A percentile compares a stretch with the other conserved stretches of the same genome.
phyloP scores from a whole-genome alignment of 2,113 vertebrate species.

The Platysternon megacephalum region DNA sequence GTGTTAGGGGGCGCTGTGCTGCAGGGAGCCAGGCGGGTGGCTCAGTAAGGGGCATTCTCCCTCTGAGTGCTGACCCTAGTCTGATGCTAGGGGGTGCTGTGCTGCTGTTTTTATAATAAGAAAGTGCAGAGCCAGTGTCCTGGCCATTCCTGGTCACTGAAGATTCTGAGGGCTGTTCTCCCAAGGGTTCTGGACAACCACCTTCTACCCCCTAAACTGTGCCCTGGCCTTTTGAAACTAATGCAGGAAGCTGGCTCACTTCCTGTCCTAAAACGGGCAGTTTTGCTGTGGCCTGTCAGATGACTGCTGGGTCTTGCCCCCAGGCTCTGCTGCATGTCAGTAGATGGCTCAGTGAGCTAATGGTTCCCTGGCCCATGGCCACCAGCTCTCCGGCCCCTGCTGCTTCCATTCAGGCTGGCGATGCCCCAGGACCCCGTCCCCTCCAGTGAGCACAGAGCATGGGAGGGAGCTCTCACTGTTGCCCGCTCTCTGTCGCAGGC shows the following conservation, averaged over 20 bases:
- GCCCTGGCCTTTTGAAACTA: neutral
- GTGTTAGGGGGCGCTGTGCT: neutral
- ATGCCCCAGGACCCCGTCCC: slow-evolving; percentile 56
- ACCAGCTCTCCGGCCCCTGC: neutral
- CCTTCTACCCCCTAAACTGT: neutral
- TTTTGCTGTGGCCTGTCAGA: neutral
- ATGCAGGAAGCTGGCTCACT: neutral
- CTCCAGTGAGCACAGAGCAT: slow-evolving; percentile 55
- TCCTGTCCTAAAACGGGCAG: neutral
- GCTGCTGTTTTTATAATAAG: neutral
- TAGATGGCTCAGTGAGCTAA: rapidly evolving
- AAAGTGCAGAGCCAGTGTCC: neutral
- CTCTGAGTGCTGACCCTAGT: neutral
- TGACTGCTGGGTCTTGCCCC: neutral
- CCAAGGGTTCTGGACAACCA: neutral
- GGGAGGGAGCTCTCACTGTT: neutral
- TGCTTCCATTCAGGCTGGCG: slow-evolving; percentile 63
- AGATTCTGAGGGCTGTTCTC: neutral
- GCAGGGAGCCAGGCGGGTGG: neutral
- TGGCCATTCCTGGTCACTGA: neutral
- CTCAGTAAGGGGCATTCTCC: neutral
- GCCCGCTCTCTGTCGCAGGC: slow-evolving; percentile 67
- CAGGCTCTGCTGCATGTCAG: neutral
- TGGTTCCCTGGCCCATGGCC: neutral
- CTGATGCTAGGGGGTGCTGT: neutral